Base-by-base conservation (phyloP, 2,113 vertebrate genomes). In the Gobius niger region DNA sequence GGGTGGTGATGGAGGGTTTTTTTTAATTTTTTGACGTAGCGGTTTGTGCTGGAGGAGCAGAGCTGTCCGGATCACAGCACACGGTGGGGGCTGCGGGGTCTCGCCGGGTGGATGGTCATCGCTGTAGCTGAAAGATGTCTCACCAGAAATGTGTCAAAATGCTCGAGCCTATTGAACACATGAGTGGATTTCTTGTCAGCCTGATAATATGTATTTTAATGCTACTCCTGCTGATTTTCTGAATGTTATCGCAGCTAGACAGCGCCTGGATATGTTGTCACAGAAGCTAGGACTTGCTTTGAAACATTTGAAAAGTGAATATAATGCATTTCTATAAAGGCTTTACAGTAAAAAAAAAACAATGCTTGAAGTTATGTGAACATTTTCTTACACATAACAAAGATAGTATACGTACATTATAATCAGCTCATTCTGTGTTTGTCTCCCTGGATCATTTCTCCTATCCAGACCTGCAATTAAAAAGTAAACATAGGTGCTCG, bases 1-100 rank as follows among this genome's bases (percentile, higher is more conserved):
- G 57, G 70, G 63, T 57, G 73, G 47, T 69, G 65, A 77, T 71
- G 41, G 66, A 59, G 67, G 67, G 64, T 47, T n/a, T n/a, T n/a
- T n/a, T n/a, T n/a, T n/a, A 6, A 59, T 52, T 69, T 46, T 53
- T 15, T 57, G 52, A 67, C 70, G 18, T 46, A n/a, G 51, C 44
- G 56, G 75, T 47, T 75, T 75, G 49, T 14, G 51, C 76, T 66
- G 0, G 5, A 24, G 71, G 63, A 68, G 80, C 67, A 5, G 7
- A 72, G 63, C 50, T 70, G 40, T 34, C 54, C 7, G 75, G 64
- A 81, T 80, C 62, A 67, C 52, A 50, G 67, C 65, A 8, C 65
- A 47, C 15, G 19, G 64, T 4, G 44, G 40, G 44, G 61, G 50
- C 50, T 46, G 13, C 24, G 3, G 7, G 67, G 49, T 72, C 51